Conservation (phyloP, 2,113 vertebrate genomes). For the Neodon shergylaensis region DNA sequence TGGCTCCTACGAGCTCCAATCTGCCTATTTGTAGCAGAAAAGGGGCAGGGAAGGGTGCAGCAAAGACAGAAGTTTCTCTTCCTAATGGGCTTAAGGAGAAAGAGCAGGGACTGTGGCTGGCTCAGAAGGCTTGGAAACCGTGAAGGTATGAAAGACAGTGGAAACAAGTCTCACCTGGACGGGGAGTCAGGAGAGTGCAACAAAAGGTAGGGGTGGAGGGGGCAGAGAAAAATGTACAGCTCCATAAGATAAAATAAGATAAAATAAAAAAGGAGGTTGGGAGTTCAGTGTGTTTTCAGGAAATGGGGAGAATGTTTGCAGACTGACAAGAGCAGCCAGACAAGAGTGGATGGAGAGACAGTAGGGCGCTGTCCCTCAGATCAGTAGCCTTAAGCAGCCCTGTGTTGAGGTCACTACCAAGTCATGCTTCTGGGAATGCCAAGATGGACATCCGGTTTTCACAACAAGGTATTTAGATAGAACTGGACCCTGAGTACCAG, state of each 20-base stretch:
- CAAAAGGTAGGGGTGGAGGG: not conserved
- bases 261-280: not conserved
- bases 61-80: not conserved
- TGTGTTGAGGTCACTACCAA: not conserved
- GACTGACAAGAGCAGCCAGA: not conserved
- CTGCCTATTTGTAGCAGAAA: not conserved
- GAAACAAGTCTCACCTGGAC: not conserved
- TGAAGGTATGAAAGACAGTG: not conserved
- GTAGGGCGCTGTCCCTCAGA: too few species aligned
- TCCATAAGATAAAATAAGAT: too few species aligned
- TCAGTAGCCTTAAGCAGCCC: not conserved
- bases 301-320: not conserved
- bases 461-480: not conserved
- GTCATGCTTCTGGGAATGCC: not conserved
- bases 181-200: not conserved
- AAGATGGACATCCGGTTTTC: not conserved
- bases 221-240: too few species aligned
- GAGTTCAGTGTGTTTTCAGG: not conserved
- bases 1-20: not conserved
- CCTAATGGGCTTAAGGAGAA: not conserved
- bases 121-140: slow-evolving; percentile 5
- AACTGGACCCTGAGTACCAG: not conserved
- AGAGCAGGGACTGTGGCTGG: not conserved
- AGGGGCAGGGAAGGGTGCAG: not conserved
- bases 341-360: not conserved